These are phyloP conservation scores for Rostratula benghalensis DNA, from an alignment of 2,113 vertebrate genomes.

Conservation along the genomic window DNA sequence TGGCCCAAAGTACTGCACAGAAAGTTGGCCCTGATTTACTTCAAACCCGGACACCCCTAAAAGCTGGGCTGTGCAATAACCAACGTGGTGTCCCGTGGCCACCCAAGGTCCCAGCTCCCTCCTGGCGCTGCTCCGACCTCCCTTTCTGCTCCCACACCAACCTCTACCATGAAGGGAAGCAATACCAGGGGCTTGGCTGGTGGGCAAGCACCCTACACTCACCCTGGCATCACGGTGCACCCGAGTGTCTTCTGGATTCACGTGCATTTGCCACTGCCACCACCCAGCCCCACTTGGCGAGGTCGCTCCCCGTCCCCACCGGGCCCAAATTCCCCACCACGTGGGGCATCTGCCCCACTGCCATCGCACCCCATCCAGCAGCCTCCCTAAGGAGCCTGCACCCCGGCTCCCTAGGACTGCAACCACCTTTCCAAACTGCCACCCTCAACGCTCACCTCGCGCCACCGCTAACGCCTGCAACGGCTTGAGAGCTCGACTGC, in stretches of 20 bases:
- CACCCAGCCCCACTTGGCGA: background rate
- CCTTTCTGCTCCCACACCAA: background rate
- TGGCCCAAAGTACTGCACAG: too few relatives aligned
- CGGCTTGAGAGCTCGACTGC: background rate
- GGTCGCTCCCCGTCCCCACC: background rate
- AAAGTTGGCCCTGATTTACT: too few relatives aligned
- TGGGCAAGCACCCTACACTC: background rate
- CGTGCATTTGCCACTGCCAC: background rate
- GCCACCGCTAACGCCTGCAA: accelerated
- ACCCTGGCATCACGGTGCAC: accelerated
- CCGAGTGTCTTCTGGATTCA: background rate
- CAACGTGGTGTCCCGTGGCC: background rate
- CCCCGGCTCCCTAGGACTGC: background rate
- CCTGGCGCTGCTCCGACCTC: background rate
- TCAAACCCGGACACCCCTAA: too few relatives aligned
- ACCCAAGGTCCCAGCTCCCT: background rate
- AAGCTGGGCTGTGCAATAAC: background rate
- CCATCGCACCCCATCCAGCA: background rate
- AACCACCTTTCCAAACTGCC: background rate
- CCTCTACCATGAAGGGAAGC: background rate
- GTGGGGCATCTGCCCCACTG: background rate
- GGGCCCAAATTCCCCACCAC: accelerated
- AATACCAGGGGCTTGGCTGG: accelerated
- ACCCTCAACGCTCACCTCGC: background rate
- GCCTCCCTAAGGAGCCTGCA: accelerated